Evolutionary conservation across 2,113 vertebrate genomes (phyloP).

Genomic region (Neotragus pygmaeus): DNA sequence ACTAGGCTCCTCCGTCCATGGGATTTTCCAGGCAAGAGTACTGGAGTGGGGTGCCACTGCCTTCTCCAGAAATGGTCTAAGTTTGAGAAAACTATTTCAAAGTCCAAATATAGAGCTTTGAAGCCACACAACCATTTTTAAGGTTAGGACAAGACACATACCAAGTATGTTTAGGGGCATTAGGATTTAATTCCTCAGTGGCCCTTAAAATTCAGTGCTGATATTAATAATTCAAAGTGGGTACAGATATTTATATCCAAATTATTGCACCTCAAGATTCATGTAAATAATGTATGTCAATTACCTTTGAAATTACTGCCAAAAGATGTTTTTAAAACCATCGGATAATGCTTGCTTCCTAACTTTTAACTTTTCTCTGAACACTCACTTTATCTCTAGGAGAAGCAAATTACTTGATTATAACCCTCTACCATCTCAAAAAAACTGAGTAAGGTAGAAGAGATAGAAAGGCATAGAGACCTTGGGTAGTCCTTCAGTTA

Average conservation of each 20-base stretch:
- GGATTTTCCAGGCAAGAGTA: too few relatives aligned
- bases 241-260: neutral
- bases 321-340: too few relatives aligned
- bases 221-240: neutral
- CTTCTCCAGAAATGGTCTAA: neutral
- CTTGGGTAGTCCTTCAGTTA: neutral
- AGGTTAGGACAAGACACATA: neutral
- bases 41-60: too few relatives aligned
- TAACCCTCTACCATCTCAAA: neutral
- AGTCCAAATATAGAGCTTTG: neutral
- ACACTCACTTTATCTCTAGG: neutral
- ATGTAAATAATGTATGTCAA: too few relatives aligned
- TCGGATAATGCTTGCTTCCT: neutral
- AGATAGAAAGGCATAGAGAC: neutral
- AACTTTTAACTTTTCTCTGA: neutral
- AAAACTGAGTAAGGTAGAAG: neutral
- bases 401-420: conserved; percentile 10
- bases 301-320: too few relatives aligned
- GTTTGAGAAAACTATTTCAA: conserved; percentile 22
- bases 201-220: conserved; percentile 6
- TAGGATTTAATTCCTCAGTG: conserved; percentile 3
- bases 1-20: too few relatives aligned
- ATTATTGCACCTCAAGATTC: neutral
- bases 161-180: neutral
- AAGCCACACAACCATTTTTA: neutral